A percentile compares a stretch with the other conserved stretches of the same genome.
These are phyloP conservation scores for Miltochrista miniata DNA, from an alignment of 2,888 invertebrate species.

Conservation along the genomic window DNA sequence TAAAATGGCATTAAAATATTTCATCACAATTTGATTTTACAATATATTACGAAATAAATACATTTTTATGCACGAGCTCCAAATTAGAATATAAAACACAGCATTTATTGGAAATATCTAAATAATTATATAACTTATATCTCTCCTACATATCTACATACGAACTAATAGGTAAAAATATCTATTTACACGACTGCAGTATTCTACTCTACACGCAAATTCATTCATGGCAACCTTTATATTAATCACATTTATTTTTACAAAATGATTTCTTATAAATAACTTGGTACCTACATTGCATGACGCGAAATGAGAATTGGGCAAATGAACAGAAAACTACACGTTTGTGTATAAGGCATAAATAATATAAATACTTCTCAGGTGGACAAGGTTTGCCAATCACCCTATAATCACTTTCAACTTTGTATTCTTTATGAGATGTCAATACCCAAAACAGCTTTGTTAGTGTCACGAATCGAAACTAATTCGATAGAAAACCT, in stretches of 20 bases:
- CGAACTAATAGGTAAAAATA: slow-evolving; percentile 46
- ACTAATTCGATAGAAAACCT: too few species aligned
- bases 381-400: too few species aligned
- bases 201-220: slow-evolving; percentile 39
- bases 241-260: slow-evolving; percentile 44
- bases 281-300: slow-evolving; percentile 17
- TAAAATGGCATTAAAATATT: slow-evolving; percentile 80
- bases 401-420: too few species aligned
- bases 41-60: slow-evolving; percentile 67
- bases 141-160: slow-evolving; percentile 38
- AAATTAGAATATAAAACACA: slow-evolving; percentile 34
- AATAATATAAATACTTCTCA: slow-evolving; percentile 19
- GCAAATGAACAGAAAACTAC: slow-evolving; percentile 20
- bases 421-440: too few species aligned
- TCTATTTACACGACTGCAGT: slow-evolving; percentile 55
- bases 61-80: slow-evolving; percentile 29
- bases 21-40: slow-evolving; percentile 73
- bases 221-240: slow-evolving; percentile 49
- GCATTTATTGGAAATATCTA: slow-evolving; percentile 36
- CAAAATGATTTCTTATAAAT: slow-evolving; percentile 22
- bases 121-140: slow-evolving; percentile 47
- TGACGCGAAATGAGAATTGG: slow-evolving; percentile 16
- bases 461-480: too few species aligned
- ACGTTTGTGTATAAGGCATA: slow-evolving; percentile 18
- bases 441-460: too few species aligned